Conservation (phyloP, 2,113 vertebrate species). For the Dolichotis patagonum region DNA sequence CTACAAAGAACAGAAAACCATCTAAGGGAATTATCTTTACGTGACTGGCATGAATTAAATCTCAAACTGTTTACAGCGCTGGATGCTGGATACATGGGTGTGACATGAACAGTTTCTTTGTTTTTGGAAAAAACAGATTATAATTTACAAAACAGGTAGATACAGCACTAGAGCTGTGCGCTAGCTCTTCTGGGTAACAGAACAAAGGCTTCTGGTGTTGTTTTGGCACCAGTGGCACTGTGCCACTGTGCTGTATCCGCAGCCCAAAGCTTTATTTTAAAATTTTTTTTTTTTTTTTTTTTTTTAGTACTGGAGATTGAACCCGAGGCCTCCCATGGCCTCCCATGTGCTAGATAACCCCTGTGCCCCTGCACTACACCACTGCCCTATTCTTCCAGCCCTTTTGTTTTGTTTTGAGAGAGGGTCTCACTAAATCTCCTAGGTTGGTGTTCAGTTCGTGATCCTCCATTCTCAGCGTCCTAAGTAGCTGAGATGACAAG, state of each 20-base stretch:
- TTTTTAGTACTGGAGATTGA: neutral
- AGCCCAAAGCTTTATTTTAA: no score
- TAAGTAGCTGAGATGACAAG: neutral
- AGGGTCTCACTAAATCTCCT: neutral
- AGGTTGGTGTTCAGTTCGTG: no score
- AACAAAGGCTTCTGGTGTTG: no score
- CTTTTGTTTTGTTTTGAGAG: neutral
- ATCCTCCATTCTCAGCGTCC: neutral
- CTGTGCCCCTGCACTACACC: neutral
- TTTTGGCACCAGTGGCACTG: no score
- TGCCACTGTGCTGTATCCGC: no score
- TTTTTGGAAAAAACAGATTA: neutral
- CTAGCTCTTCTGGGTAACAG: neutral
- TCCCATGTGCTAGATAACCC: neutral
- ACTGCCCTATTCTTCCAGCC: neutral
- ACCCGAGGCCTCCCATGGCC: neutral
- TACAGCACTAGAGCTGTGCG: neutral
- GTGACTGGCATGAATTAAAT: neutral
- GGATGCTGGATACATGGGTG: neutral
- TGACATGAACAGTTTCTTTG: neutral
- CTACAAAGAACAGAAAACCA: neutral
- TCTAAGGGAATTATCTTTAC: neutral
- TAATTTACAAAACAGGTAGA: slow-evolving; percentile 46
- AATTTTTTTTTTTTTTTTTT: neutral
- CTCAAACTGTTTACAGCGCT: neutral